Evolutionary conservation across 2,888 invertebrate genomes (phyloP), one percentile per base, ranked within the genome.

Genomic region (Hybos culiciformis): DNA sequence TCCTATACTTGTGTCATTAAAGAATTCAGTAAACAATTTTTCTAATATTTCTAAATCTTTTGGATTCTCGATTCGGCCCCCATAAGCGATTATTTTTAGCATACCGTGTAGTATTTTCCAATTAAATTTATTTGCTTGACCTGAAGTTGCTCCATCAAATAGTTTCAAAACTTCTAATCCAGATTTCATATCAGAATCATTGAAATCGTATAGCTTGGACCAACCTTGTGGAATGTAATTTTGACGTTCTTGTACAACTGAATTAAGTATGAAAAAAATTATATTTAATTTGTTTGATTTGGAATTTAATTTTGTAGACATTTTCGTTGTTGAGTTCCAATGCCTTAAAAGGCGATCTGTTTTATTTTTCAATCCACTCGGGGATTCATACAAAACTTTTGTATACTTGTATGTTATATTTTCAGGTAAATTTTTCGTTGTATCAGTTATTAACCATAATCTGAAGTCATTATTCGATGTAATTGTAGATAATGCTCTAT

Each of bases 211-310:
- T 59, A 77, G 78, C 58, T 83, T 85, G 1, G 83, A 82, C 91
- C 91, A 92, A 1, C 90, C 80, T 71, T 90, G 87, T 1, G 93
- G 93, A 53, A 93, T 85, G 62, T 82, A 97, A 41, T 82, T 85
- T 45, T 96, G 73, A 32, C 98, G 73, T 66, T 98, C 97, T 61
- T 86, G 85, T 41, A 92, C 72, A 12, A 94, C 71, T 1, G 96
- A 91, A 62, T 96, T 93, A 43, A 88, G 71, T 74, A 86, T 83
- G 48, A 92, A 81, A 14, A 94, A 67, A 6, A 84, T 78, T 54
- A 96, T 78, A 44, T 83, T 72, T 40, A 78, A 72, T 52, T 72
- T 75, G 50, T 71, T 62, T 38, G 76, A 69, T 50, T 73, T 61
- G 0, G 61, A 51, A 6, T 61, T 56, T 19, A 42, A 41, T 12